Conservation (phyloP, 2,888 invertebrate species). For the Onchidella celtica region DNA sequence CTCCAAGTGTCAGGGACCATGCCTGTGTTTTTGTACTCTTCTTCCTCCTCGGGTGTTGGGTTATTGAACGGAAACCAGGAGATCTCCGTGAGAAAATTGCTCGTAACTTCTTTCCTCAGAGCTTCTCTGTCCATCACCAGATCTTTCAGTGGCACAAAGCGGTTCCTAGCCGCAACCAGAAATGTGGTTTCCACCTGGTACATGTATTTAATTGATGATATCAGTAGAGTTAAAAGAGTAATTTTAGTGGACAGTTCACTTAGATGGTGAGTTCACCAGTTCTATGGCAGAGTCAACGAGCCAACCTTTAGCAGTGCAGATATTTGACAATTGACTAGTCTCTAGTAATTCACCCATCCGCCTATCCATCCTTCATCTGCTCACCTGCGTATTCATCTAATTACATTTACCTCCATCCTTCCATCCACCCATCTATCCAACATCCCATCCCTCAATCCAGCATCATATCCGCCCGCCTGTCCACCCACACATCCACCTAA, state of each 20-base stretch:
- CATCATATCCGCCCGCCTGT: too few species aligned
- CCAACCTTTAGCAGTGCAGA: too few species aligned
- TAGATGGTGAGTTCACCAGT: too few species aligned
- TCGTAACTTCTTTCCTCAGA: constrained; percentile 48
- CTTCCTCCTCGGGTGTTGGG: constrained; percentile 49
- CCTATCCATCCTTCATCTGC: too few species aligned
- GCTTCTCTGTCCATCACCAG: constrained; percentile 53
- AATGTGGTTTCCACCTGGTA: constrained; percentile 50
- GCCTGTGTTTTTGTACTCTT: constrained; percentile 40
- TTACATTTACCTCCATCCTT: background rate
- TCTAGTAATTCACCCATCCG: too few species aligned
- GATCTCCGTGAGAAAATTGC: constrained; percentile 59
- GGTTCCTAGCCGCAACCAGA: constrained; percentile 52
- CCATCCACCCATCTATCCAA: background rate
- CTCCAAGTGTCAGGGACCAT: constrained; percentile 51
- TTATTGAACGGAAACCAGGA: constrained; percentile 62
- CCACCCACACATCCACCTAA: background rate
- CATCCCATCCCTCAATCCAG: background rate
- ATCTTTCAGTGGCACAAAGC: constrained; percentile 53
- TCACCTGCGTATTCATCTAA: too few species aligned
- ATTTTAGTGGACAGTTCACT: too few species aligned
- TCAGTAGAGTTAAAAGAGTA: background rate
- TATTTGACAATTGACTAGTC: too few species aligned
- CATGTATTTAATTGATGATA: too few species aligned
- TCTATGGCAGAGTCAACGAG: too few species aligned